These are phyloP conservation scores for Lepidurus couesii DNA, from an alignment of 1,140 invertebrate genomes.

Conservation along the genomic window DNA sequence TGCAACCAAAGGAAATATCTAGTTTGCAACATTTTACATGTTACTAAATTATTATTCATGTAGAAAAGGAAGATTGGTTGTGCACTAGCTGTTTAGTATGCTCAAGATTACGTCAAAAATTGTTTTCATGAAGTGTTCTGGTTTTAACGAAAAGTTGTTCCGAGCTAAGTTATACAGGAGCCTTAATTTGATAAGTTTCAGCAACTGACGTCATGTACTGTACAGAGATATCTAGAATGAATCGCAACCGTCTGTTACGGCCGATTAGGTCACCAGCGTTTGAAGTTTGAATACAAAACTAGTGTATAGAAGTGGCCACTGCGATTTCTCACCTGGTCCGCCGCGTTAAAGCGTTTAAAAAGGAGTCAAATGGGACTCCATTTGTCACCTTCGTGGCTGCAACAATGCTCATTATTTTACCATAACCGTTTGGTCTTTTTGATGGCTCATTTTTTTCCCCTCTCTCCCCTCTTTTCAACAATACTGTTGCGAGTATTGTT, in stretches of 20 bases:
- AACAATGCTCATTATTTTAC: slow-evolving; percentile 18
- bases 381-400: not conserved
- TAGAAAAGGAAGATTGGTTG: too few relatives aligned
- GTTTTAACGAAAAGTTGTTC: too few relatives aligned
- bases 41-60: too few relatives aligned
- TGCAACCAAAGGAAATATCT: too few relatives aligned
- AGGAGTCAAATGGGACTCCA: slow-evolving; percentile 1
- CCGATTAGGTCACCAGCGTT: slow-evolving; percentile 14
- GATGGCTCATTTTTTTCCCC: not conserved
- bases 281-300: slow-evolving; percentile 13
- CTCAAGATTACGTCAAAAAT: too few relatives aligned
- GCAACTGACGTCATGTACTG: too few relatives aligned
- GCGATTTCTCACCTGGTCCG: slow-evolving; percentile 12
- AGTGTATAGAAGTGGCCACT: not conserved
- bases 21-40: too few relatives aligned
- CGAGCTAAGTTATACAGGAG: too few relatives aligned
- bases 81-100: too few relatives aligned
- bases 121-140: too few relatives aligned
- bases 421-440: not conserved
- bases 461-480: slow-evolving; percentile 4
- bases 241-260: not conserved
- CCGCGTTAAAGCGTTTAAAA: not conserved
- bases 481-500: slow-evolving; percentile 5
- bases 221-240: too few relatives aligned
- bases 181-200: too few relatives aligned